Evolutionary conservation across 2,888 invertebrate genomes (phyloP), one percentile per base, ranked within the genome.

Genomic region (Flexamia atlantica): DNA sequence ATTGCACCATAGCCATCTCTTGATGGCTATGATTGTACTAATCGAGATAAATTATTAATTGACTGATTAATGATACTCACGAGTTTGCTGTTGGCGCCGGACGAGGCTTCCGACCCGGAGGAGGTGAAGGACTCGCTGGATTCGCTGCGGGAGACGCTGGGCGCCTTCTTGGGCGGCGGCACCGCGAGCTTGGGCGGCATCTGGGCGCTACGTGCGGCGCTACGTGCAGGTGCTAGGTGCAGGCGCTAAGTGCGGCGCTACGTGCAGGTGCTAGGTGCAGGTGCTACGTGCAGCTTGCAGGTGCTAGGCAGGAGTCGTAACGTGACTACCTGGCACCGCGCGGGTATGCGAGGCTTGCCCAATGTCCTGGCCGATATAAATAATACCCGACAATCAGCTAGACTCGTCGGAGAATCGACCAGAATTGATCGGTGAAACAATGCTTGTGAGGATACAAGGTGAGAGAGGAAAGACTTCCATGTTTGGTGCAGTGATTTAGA

Each of bases 341-440:
- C 30, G 2, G 64, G 64, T 28, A 64, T 64, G 64, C 30, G 20
- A 20, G 28, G 25, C 64, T 64, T 64, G 64, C 64, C 30, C 25
- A 64, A 64, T 30, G 14, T 64, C 20, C 64, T 64, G 14, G 14
- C 53, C 23, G 53, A 53, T 64, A 64, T 64, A 64, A 64, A 64
- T 64, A 64, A 64, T 64, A 30, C 64, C 12, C 60, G 20, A 60
- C 64, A 64, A 64, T 30, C 64, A 64, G 64, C 64, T 64, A 64
- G 28, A 64, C 64, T 4, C 53, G 4, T 53, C 14, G 53, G 53
- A 46, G 46, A 53, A 53, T 7, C 20, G 53, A 23, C 53, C 20
- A 53, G 53, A 53, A 53, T 46, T 3, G 40, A 40, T 9, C 12
- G 40, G 5, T 40, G 40, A n/a, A n/a, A n/a, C n/a, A n/a, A n/a